These are phyloP conservation scores for Sus cebifrons DNA, from an alignment of 2,797 vertebrate species.

Conservation along the genomic window DNA sequence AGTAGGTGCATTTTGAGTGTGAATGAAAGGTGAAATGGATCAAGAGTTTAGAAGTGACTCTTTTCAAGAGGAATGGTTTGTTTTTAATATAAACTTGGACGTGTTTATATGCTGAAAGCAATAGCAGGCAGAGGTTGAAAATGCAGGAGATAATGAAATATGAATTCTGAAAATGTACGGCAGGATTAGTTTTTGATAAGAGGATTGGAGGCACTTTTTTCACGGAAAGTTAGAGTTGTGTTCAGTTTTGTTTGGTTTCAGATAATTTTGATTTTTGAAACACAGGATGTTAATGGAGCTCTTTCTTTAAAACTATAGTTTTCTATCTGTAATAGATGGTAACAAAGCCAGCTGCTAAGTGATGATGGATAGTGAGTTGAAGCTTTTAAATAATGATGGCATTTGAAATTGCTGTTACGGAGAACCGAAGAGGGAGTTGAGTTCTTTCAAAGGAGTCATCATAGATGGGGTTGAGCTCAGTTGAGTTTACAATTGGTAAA, in stretches of 20 bases:
- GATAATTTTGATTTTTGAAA: conserved; percentile 41
- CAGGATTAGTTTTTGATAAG: conserved; percentile 42
- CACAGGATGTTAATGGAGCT: conserved; percentile 13
- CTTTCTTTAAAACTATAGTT: conserved; percentile 8
- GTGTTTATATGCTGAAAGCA: conserved; percentile 47
- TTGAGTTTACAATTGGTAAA: background rate
- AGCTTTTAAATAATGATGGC: conserved; percentile 8
- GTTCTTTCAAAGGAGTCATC: conserved; percentile 26
- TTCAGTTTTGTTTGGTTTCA: conserved; percentile 42
- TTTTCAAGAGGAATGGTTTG: conserved; percentile 9
- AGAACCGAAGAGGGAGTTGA: background rate
- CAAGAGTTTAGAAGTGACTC: conserved; percentile 24
- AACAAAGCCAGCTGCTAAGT: background rate
- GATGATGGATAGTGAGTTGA: background rate
- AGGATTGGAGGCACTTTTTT: conserved; percentile 12
- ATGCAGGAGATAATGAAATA: conserved; percentile 31
- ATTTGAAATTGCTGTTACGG: conserved; percentile 44
- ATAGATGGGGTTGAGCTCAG: background rate
- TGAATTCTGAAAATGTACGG: background rate
- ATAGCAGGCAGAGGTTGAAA: background rate
- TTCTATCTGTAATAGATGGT: conserved; percentile 45
- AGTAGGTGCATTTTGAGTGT: background rate
- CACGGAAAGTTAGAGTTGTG: conserved; percentile 49
- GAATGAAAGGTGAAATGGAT: conserved; percentile 16
- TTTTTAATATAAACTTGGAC: conserved; percentile 53